These are phyloP conservation scores for Harpalus rubripes DNA, from an alignment of 2,888 invertebrate genomes.

Conservation along the genomic window DNA sequence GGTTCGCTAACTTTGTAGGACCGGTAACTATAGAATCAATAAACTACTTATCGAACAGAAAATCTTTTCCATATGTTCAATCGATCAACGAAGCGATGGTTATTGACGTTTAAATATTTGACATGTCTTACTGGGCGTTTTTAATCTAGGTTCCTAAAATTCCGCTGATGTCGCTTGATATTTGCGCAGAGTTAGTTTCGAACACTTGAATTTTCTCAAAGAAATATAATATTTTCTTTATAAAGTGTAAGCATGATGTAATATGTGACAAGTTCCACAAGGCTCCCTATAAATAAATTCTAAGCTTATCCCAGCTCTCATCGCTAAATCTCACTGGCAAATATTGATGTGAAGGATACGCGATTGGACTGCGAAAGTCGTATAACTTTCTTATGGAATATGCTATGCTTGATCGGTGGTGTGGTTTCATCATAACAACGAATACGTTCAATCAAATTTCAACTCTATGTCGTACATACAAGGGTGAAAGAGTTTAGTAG, in stretches of 20 bases:
- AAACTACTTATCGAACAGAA: no score
- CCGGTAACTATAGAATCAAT: no score
- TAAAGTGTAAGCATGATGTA: conserved; percentile 39
- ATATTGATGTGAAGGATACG: conserved; percentile 55
- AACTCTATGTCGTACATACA: neutral
- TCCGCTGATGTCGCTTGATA: no score
- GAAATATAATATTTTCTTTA: conserved; percentile 27
- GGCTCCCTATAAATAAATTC: conserved; percentile 48
- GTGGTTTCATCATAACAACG: conserved; percentile 18
- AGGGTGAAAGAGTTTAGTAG: neutral
- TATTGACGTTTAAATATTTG: no score
- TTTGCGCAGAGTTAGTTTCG: no score
- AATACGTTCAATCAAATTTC: conserved; percentile 20
- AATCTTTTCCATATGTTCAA: no score
- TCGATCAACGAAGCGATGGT: no score
- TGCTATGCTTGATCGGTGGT: conserved; percentile 12
- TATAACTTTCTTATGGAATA: conserved; percentile 54
- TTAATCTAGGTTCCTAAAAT: no score
- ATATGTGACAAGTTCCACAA: conserved; percentile 49
- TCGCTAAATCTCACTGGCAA: conserved; percentile 53
- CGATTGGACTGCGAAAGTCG: conserved; percentile 52
- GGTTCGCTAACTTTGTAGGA: no score
- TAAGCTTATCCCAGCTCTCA: conserved; percentile 47
- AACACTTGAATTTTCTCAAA: neutral
- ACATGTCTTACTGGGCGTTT: no score